phyloP scores from a whole-genome alignment of 2,797 vertebrate genomes.

The Luscinia megarhynchos region DNA sequence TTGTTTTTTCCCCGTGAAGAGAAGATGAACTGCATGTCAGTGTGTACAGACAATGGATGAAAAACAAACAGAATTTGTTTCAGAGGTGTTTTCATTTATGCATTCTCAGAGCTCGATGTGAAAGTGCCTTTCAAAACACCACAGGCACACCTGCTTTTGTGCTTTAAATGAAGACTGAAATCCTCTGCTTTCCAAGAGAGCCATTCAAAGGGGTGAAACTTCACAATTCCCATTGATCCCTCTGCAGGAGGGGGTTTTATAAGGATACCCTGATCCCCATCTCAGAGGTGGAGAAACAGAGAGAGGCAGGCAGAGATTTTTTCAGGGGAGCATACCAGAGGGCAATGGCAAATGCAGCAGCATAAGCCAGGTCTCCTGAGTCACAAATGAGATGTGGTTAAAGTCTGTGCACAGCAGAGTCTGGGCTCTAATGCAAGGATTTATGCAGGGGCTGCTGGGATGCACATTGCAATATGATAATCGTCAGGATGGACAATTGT shows the following conservation, averaged over 20 bases:
- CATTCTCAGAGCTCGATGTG: not conserved
- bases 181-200: slow-evolving; percentile 10
- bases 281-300: not conserved
- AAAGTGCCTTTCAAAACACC: slow-evolving; percentile 31
- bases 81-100: slow-evolving; percentile 22
- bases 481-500: not conserved
- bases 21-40: slow-evolving; percentile 34
- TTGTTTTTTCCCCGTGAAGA: not conserved
- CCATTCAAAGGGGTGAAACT: not conserved
- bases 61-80: slow-evolving; percentile 53
- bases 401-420: not conserved
- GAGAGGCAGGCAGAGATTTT: not conserved
- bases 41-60: not conserved
- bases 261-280: not conserved
- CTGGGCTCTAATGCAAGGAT: not conserved
- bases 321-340: not conserved
- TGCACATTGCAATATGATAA: not conserved
- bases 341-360: not conserved
- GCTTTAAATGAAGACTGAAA: slow-evolving; percentile 34
- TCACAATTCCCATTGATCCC: not conserved
- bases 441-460: slow-evolving; percentile 19
- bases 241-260: not conserved
- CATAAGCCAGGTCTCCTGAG: not conserved
- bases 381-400: not conserved
- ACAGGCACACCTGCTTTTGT: not conserved